Percentiles rank a stretch among this genome's conserved stretches.
These are phyloP conservation scores for Phyllostomus discolor DNA, from an alignment of 2,113 vertebrate species.

Conservation along the genomic window DNA sequence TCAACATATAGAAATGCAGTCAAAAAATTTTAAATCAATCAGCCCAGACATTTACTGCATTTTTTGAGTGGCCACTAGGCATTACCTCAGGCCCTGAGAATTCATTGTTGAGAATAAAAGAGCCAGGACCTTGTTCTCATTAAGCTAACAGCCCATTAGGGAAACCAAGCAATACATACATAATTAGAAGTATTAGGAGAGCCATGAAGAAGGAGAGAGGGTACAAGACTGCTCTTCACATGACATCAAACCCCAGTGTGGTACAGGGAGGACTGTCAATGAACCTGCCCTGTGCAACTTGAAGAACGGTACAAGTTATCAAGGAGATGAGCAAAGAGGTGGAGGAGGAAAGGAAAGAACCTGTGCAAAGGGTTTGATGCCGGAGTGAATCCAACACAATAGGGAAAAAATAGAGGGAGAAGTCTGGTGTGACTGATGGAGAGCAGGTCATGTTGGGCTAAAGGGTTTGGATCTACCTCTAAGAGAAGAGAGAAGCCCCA, in stretches of 20 bases:
- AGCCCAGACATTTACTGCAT: neutral
- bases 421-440: neutral
- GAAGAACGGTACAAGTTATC: neutral
- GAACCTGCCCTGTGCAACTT: neutral
- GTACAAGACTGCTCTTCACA: neutral
- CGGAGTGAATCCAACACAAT: neutral
- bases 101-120: neutral
- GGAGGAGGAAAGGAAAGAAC: neutral
- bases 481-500: neutral
- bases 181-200: neutral
- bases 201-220: neutral
- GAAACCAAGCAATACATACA: neutral
- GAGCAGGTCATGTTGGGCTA: neutral
- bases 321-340: neutral
- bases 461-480: neutral
- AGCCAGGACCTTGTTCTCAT: neutral
- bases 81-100: neutral
- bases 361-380: neutral
- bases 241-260: neutral
- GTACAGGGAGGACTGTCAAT: neutral
- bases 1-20: neutral
- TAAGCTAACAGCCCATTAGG: neutral
- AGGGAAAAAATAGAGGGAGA: neutral
- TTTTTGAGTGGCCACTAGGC: neutral
- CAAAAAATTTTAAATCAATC: neutral